Evolutionary conservation across 2,113 vertebrate genomes (phyloP).

Genomic region (Pao palembangensis): DNA sequence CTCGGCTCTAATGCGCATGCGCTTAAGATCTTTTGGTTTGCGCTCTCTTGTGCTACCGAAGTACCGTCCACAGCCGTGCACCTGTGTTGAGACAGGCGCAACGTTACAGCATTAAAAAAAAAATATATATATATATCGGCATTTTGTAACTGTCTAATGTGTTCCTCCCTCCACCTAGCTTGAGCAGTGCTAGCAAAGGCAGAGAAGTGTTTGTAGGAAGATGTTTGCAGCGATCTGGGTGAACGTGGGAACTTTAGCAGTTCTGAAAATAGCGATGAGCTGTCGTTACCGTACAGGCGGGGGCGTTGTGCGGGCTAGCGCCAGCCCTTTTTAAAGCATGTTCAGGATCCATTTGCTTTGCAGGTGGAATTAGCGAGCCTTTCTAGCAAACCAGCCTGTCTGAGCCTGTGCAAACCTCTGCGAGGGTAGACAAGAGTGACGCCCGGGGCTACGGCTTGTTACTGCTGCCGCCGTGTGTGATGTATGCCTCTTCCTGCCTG

Average conservation of each 20-base stretch:
- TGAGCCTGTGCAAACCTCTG: slow-evolving; percentile 33
- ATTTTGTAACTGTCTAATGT: too few relatives aligned
- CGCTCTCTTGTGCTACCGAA: background rate
- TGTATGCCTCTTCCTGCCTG: slow-evolving; percentile 48
- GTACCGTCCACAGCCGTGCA: too few relatives aligned
- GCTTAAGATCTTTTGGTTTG: background rate
- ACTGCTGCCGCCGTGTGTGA: slow-evolving; percentile 11
- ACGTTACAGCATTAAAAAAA: too few relatives aligned
- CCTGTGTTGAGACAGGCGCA: background rate
- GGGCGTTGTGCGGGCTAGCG: slow-evolving; percentile 6
- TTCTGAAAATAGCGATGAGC: background rate
- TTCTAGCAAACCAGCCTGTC: slow-evolving; percentile 43
- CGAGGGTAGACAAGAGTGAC: slow-evolving; percentile 32
- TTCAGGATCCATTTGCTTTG: slow-evolving; percentile 37
- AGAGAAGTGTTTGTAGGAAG: background rate
- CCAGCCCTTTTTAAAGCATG: slow-evolving; percentile 15
- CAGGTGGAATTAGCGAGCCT: slow-evolving; percentile 43
- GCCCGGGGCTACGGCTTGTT: slow-evolving; percentile 45
- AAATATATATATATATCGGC: too few relatives aligned
- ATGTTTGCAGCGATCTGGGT: background rate
- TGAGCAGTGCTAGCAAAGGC: background rate
- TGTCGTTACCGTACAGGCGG: too few relatives aligned
- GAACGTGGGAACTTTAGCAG: background rate
- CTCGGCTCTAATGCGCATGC: background rate
- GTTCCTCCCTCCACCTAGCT: too few relatives aligned